phyloP scores from a whole-genome alignment of 2,888 invertebrate species.

The Ernsta delagoae region DNA sequence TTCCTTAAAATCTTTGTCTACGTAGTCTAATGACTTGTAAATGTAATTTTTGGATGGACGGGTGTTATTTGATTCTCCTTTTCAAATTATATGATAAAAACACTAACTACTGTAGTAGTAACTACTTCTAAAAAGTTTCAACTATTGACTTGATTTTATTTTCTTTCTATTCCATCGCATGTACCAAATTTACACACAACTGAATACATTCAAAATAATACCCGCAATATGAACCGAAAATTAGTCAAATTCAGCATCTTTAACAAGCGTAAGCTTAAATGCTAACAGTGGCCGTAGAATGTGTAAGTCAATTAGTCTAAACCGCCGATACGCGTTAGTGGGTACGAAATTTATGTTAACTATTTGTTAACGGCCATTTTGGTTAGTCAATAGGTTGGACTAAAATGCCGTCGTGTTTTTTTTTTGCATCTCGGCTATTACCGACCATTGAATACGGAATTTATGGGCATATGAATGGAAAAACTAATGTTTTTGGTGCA shows the following conservation, averaged over 20 bases:
- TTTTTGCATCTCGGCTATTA: constrained; percentile 25
- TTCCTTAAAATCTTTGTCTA: too few relatives aligned
- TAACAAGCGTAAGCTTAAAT: constrained; percentile 1
- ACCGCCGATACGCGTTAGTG: constrained; percentile 30
- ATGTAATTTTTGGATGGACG: too few relatives aligned
- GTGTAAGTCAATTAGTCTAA: constrained; percentile 33
- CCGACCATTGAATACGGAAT: constrained; percentile 19
- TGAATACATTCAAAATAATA: neutral
- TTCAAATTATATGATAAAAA: too few relatives aligned
- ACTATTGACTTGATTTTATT: too few relatives aligned
- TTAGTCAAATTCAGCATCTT: neutral
- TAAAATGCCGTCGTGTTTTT: constrained; percentile 13
- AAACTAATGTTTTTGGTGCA: neutral
- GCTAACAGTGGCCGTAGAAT: constrained; percentile 8
- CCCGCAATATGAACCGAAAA: neutral
- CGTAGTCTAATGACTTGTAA: too few relatives aligned
- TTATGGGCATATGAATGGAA: constrained; percentile 10
- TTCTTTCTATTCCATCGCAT: too few relatives aligned
- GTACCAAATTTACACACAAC: neutral
- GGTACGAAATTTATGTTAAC: constrained; percentile 33
- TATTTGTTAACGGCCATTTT: constrained; percentile 33
- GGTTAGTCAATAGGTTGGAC: constrained; percentile 30
- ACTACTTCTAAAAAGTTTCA: too few relatives aligned
- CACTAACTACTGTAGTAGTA: too few relatives aligned
- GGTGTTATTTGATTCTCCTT: too few relatives aligned